These are phyloP conservation scores for Xyrichtys novacula DNA, from an alignment of 2,797 vertebrate genomes.

Conservation along the genomic window DNA sequence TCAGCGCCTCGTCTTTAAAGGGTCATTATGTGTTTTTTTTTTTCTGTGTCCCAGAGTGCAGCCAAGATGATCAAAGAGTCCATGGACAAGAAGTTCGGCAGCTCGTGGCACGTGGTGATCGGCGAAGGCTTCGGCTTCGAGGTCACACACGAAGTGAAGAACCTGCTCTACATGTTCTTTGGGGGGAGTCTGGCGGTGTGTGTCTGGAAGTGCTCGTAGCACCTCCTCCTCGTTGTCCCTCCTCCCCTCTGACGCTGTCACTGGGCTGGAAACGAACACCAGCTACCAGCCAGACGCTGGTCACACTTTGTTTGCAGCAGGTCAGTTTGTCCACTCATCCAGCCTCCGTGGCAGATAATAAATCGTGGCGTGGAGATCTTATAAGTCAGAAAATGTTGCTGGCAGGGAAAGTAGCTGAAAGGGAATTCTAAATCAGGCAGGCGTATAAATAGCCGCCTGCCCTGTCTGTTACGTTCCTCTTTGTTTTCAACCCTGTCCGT, in stretches of 20 bases:
- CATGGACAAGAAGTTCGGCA: constrained; percentile 99
- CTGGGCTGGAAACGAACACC: constrained; percentile 42
- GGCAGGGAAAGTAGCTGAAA: constrained; percentile 33
- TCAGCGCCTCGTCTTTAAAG: background rate
- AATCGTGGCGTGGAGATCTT: background rate
- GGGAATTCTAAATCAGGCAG: constrained; percentile 29
- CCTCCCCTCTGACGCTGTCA: constrained; percentile 26
- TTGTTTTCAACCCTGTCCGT: constrained; percentile 17
- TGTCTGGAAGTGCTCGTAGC: constrained; percentile 98
- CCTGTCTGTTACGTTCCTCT: constrained; percentile 27
- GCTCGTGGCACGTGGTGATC: constrained; percentile 98
- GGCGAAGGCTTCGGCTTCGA: constrained; percentile 98
- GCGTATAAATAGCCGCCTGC: constrained; percentile 28
- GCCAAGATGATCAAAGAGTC: constrained; percentile 99
- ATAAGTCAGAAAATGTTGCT: constrained; percentile 19
- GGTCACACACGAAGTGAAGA: constrained; percentile 97
- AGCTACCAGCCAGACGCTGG: constrained; percentile 54
- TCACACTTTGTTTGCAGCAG: constrained; percentile 28
- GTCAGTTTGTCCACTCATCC: constrained; percentile 35
- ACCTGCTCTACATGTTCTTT: constrained; percentile 98
- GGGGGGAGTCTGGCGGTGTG: constrained; percentile 95
- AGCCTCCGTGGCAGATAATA: constrained; percentile 35
- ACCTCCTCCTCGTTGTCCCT: background rate
- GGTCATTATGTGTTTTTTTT: background rate
- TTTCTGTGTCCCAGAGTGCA: constrained; percentile 69